These are phyloP conservation scores for Lathronympha strigana DNA, from an alignment of 2,888 invertebrate genomes.

Conservation along the genomic window DNA sequence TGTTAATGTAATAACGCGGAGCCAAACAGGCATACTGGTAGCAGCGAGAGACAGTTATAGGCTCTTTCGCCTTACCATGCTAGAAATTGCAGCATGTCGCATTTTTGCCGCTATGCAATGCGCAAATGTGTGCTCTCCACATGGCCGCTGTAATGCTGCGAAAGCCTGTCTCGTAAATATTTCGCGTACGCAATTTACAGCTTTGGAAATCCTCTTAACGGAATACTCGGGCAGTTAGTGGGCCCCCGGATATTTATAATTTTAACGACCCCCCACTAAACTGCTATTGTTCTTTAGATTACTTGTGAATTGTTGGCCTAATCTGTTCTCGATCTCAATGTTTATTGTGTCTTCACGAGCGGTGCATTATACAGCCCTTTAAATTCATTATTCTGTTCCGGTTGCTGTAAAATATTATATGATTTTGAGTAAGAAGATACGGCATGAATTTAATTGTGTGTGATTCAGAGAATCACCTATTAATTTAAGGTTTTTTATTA, in stretches of 20 bases:
- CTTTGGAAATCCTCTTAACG: constrained; percentile 81
- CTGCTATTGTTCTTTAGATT: constrained; percentile 62
- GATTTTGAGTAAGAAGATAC: no score
- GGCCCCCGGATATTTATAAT: constrained; percentile 73
- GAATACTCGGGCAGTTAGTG: constrained; percentile 79
- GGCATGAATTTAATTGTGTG: no score
- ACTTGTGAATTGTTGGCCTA: constrained; percentile 50
- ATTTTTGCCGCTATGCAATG: constrained; percentile 68
- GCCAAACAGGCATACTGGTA: constrained; percentile 4
- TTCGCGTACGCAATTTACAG: constrained; percentile 80
- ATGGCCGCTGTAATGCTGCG: constrained; percentile 75
- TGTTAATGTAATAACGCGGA: constrained; percentile 31
- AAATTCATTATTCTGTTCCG: constrained; percentile 4
- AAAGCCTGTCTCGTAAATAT: constrained; percentile 82
- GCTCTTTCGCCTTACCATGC: constrained; percentile 29
- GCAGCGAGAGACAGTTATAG: constrained; percentile 10
- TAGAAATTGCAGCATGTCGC: constrained; percentile 56
- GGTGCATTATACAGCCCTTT: constrained; percentile 2
- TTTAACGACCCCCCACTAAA: constrained; percentile 65
- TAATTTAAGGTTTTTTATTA: no score
- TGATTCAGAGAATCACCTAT: no score
- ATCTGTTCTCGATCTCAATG: constrained; percentile 18
- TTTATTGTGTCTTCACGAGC: constrained; percentile 17
- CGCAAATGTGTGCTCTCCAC: constrained; percentile 72
- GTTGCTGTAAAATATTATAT: not conserved